phyloP scores from a whole-genome alignment of 1,140 invertebrate species.

The Drosophila sturtevanti region DNA sequence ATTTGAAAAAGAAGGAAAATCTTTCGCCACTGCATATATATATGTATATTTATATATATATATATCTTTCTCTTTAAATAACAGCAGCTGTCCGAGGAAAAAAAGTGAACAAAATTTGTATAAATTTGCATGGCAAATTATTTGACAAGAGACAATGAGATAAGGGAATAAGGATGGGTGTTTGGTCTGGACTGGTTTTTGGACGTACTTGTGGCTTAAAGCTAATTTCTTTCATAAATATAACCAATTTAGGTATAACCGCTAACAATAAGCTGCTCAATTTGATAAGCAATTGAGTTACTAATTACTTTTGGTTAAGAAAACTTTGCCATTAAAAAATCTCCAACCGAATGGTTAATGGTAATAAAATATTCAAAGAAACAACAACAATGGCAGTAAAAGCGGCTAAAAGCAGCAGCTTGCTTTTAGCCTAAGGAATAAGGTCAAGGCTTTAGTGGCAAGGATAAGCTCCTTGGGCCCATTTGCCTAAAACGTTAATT shows the following conservation, averaged over 20 bases:
- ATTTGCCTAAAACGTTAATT: constrained; percentile 69
- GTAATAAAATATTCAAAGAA: constrained; percentile 75
- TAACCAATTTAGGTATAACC: constrained; percentile 47
- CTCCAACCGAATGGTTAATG: constrained; percentile 54
- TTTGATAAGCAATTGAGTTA: constrained; percentile 73
- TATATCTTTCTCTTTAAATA: constrained; percentile 32
- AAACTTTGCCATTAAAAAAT: constrained; percentile 58
- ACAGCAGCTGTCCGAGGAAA: constrained; percentile 15
- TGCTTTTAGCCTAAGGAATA: constrained; percentile 58
- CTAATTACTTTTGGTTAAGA: constrained; percentile 70
- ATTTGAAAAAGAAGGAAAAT: constrained; percentile 51
- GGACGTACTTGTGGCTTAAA: background rate
- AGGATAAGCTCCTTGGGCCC: constrained; percentile 39
- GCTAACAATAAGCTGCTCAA: constrained; percentile 53
- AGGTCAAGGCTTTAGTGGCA: constrained; percentile 67
- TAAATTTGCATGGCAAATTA: constrained; percentile 4
- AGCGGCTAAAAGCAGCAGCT: background rate
- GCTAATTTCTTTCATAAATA: constrained; percentile 8
- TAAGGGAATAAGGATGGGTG: background rate
- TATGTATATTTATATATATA: too few relatives aligned
- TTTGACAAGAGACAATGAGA: background rate
- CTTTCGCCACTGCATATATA: constrained; percentile 36
- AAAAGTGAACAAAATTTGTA: constrained; percentile 26
- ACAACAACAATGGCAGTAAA: constrained; percentile 20
- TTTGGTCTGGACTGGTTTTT: background rate